Conservation (phyloP, 2,888 invertebrate species). For the Carcina quercana region DNA sequence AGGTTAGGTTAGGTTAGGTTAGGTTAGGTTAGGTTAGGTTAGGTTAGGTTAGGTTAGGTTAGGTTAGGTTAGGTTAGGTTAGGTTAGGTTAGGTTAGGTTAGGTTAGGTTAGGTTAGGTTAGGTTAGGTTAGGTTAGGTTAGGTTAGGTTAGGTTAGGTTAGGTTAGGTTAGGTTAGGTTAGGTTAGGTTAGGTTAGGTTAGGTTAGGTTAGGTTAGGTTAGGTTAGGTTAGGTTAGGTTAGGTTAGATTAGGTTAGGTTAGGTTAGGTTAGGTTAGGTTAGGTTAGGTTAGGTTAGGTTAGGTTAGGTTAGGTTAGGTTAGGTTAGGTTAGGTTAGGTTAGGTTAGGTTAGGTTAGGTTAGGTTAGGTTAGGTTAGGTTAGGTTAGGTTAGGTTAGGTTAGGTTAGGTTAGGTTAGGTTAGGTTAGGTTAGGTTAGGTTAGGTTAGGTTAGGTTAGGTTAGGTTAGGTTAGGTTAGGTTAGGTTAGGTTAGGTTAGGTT, state of each 20-base stretch:
- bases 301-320: background rate
- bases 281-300: conserved; percentile 1
- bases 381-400: conserved; percentile 7
- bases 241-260: conserved; percentile 5
- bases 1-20: conserved; percentile 9
- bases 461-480: conserved; percentile 56
- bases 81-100: conserved; percentile 6
- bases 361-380: conserved; percentile 11
- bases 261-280: conserved; percentile 3
- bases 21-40: conserved; percentile 9
- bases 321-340: conserved; percentile 5
- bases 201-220: conserved; percentile 16
- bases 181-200: conserved; percentile 6
- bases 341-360: conserved; percentile 4
- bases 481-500: conserved; percentile 38
- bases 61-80: conserved; percentile 8
- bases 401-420: conserved; percentile 8
- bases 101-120: conserved; percentile 6
- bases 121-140: conserved; percentile 6
- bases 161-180: conserved; percentile 6
- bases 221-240: conserved; percentile 11
- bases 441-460: conserved; percentile 45
- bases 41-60: conserved; percentile 9
- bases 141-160: conserved; percentile 6
- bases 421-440: conserved; percentile 17